Evolutionary conservation across 2,888 invertebrate genomes (phyloP).

Genomic region (Stenolophus ochropezus): DNA sequence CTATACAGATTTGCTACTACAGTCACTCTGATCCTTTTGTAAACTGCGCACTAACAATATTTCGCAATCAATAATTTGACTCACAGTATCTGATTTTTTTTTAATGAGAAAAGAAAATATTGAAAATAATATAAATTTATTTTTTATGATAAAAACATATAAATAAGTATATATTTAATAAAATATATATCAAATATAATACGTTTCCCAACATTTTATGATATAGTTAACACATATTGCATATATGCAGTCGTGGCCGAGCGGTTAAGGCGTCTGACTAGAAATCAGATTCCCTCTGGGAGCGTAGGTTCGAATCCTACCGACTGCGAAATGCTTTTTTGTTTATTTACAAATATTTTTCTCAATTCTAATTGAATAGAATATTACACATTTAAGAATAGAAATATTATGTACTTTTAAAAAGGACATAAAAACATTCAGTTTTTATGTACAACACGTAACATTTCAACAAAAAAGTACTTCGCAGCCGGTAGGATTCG

Average conservation of each 20-base stretch:
- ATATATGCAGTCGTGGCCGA: slow-evolving; percentile 85
- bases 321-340: slow-evolving; percentile 78
- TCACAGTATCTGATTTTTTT: slow-evolving; percentile 37
- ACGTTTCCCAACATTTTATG: neutral
- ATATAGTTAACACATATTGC: neutral
- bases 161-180: neutral
- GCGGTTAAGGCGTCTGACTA: slow-evolving; percentile 93
- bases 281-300: slow-evolving; percentile 94
- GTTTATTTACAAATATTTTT: neutral
- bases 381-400: neutral
- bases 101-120: neutral
- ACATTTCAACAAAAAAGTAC: neutral
- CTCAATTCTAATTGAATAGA: neutral
- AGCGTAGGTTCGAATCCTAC: slow-evolving; percentile 94
- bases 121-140: neutral
- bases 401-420: neutral
- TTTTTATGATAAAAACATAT: neutral
- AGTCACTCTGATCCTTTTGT: no score
- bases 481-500: slow-evolving; percentile 91
- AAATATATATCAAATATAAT: neutral
- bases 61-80: slow-evolving; percentile 61
- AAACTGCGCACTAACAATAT: slow-evolving; percentile 64
- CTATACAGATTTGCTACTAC: no score
- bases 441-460: neutral
- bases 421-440: neutral